Percentiles rank a stretch among this genome's conserved stretches.
Evolutionary conservation across 1,140 invertebrate species (phyloP).

Genomic region (Thalassaphorura encarpata): DNA sequence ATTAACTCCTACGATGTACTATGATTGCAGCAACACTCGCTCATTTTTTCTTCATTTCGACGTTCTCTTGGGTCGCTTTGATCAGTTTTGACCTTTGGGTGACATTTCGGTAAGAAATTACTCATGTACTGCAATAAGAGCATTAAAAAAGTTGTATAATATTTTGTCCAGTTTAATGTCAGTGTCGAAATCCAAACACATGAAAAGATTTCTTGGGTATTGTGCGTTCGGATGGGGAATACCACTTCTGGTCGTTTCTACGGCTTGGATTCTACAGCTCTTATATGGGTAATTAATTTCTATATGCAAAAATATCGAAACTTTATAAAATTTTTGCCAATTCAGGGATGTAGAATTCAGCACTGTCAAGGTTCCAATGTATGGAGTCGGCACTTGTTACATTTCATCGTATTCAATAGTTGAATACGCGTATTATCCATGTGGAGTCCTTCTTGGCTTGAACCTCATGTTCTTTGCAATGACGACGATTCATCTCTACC

Average conservation of each 20-base stretch:
- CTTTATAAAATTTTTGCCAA: no score
- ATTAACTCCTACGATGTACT: not conserved
- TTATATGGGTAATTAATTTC: slow-evolving; percentile 4
- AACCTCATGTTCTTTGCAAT: slow-evolving; percentile 4
- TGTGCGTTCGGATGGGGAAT: slow-evolving; percentile 7
- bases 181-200: not conserved
- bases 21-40: not conserved
- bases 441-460: not conserved
- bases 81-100: slow-evolving; percentile 8
- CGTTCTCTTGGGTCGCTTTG: slow-evolving; percentile 4
- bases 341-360: not conserved
- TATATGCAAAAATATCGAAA: no score
- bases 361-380: not conserved
- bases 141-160: not conserved
- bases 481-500: not conserved
- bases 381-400: slow-evolving; percentile 4
- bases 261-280: not conserved
- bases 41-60: slow-evolving; percentile 1
- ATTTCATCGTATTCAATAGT: slow-evolving; percentile 6
- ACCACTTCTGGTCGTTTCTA: not conserved
- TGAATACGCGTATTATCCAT: not conserved
- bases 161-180: not conserved
- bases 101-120: slow-evolving; percentile 2
- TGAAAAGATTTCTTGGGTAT: slow-evolving; percentile 2
- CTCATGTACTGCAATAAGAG: not conserved